These are phyloP conservation scores for Papilio machaon DNA, from an alignment of 1,140 invertebrate genomes.

Conservation along the genomic window DNA sequence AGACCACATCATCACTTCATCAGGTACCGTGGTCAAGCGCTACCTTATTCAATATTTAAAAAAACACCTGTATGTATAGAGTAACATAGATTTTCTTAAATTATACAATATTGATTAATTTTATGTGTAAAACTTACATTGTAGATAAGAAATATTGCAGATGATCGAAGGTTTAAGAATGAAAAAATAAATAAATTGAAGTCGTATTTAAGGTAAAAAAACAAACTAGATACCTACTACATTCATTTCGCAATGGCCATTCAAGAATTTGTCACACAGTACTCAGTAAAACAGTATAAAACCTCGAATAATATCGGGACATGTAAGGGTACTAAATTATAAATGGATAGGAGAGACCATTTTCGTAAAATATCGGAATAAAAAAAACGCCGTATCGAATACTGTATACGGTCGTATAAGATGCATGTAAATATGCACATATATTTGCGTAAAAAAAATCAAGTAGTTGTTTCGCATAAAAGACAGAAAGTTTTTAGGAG, in stretches of 20 bases:
- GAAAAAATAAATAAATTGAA: background rate
- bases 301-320: background rate
- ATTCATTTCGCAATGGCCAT: background rate
- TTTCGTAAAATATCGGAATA: constrained; percentile 1
- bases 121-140: too few relatives aligned
- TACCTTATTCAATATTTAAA: too few relatives aligned
- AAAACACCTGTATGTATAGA: too few relatives aligned
- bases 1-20: too few relatives aligned
- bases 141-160: too few relatives aligned
- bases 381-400: constrained; percentile 16
- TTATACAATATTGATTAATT: too few relatives aligned
- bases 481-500: background rate
- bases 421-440: constrained; percentile 17
- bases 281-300: constrained; percentile 13
- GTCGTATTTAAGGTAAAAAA: background rate
- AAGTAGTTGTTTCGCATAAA: background rate
- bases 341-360: constrained; percentile 29
- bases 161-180: background rate
- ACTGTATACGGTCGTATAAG: constrained; percentile 22
- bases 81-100: too few relatives aligned
- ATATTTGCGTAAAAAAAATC: constrained; percentile 10
- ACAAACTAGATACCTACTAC: background rate
- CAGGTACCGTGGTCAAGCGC: too few relatives aligned
- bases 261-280: background rate
- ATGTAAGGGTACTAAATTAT: constrained; percentile 5